Evolutionary conservation across 2,797 vertebrate genomes (phyloP).

Genomic region (Psittacula echo): DNA sequence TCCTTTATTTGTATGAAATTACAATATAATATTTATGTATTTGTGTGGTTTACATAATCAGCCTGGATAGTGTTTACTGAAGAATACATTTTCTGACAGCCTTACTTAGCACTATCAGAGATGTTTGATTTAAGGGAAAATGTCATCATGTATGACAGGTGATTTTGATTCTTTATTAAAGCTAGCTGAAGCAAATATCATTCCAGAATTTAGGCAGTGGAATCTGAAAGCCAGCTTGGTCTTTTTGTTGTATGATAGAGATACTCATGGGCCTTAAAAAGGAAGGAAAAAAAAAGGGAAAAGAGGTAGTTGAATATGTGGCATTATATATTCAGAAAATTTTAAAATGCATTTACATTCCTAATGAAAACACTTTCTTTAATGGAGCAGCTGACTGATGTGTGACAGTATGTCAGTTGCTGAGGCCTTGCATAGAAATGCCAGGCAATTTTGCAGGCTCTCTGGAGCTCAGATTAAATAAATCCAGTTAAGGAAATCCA

Average conservation of each 20-base stretch:
- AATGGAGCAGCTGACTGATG: neutral
- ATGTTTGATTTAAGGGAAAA: neutral
- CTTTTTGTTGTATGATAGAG: neutral
- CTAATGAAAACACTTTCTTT: constrained; percentile 13
- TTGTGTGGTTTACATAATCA: neutral
- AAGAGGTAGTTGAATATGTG: neutral
- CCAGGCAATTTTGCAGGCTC: constrained; percentile 7
- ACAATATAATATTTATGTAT: neutral
- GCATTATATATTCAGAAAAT: constrained; percentile 12
- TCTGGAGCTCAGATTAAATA: constrained; percentile 7
- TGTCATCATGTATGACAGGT: neutral
- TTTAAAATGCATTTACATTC: constrained; percentile 32
- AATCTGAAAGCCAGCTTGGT: neutral
- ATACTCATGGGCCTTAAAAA: neutral
- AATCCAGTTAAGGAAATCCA: constrained; percentile 61
- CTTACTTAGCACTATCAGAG: neutral
- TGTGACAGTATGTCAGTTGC: constrained; percentile 21
- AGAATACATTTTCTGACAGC: neutral
- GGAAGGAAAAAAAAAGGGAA: neutral
- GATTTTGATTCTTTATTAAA: constrained; percentile 7
- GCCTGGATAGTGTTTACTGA: neutral
- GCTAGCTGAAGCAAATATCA: neutral
- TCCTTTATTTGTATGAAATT: neutral
- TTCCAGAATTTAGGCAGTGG: neutral
- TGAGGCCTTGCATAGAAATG: neutral